Percentiles rank a stretch among this genome's conserved stretches.
These are phyloP conservation scores for Hypercompe scribonia DNA, from an alignment of 2,888 invertebrate species.

Conservation along the genomic window DNA sequence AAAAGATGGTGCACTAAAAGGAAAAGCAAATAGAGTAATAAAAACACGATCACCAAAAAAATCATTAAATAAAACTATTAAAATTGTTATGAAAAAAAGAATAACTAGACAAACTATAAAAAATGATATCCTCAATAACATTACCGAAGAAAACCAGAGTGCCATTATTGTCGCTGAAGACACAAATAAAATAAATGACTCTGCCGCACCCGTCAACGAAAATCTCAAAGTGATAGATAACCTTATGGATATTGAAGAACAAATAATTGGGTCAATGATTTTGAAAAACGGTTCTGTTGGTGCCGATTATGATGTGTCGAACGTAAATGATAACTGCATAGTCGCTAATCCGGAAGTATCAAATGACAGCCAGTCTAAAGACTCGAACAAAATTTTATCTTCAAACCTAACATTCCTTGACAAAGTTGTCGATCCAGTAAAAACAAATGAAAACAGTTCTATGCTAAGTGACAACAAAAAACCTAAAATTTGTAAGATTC, in stretches of 20 bases:
- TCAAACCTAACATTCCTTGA: background rate
- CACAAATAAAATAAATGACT: background rate
- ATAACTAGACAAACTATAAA: slow-evolving; percentile 32
- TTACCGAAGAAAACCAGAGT: background rate
- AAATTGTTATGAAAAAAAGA: slow-evolving; percentile 27
- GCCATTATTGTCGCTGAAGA: background rate
- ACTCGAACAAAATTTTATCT: background rate
- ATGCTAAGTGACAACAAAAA: background rate
- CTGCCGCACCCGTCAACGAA: background rate
- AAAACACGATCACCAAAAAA: slow-evolving; percentile 27
- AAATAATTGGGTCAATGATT: slow-evolving; percentile 57
- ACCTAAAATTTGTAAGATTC: background rate
- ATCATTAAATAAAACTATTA: slow-evolving; percentile 28
- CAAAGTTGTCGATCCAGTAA: background rate
- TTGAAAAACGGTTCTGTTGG: slow-evolving; percentile 32
- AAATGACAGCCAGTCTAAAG: background rate
- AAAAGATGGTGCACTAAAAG: slow-evolving; percentile 11
- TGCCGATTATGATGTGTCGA: background rate
- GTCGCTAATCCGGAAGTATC: background rate
- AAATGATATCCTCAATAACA: slow-evolving; percentile 1
- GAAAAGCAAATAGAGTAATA: slow-evolving; percentile 17
- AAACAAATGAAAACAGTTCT: background rate
- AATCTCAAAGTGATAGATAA: slow-evolving; percentile 7
- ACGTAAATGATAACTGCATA: slow-evolving; percentile 1
- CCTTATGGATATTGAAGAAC: slow-evolving; percentile 57